Evolutionary conservation across 2,888 invertebrate genomes (phyloP).

Genomic region (Alentia gelatinosa): DNA sequence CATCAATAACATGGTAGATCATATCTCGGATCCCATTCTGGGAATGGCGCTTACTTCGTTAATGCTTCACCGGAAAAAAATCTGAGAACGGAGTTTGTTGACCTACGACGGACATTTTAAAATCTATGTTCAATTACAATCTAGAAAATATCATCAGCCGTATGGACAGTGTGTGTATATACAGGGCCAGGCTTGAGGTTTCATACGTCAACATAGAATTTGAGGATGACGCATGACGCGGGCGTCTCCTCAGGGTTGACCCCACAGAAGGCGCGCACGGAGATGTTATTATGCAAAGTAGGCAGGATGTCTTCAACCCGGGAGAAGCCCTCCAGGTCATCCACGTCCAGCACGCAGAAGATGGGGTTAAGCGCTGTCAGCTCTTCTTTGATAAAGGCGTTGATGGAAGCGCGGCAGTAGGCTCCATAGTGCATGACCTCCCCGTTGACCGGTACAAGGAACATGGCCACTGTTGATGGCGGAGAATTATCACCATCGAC

Average conservation of each 20-base stretch:
- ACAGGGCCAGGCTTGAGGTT: too few species aligned
- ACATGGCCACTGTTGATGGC: background rate
- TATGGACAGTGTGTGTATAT: too few species aligned
- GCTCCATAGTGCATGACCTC: background rate
- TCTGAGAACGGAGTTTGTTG: too few species aligned
- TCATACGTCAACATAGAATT: background rate
- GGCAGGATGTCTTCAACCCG: background rate
- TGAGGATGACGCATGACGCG: conserved; percentile 1
- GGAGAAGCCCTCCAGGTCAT: background rate
- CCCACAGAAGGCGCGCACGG: background rate
- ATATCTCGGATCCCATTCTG: too few species aligned
- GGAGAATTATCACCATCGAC: background rate
- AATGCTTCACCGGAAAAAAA: too few species aligned
- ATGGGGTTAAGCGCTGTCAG: background rate
- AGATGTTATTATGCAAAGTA: background rate
- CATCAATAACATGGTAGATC: too few species aligned
- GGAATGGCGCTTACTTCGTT: too few species aligned
- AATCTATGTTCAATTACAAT: too few species aligned
- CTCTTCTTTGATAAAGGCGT: background rate
- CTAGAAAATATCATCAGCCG: too few species aligned
- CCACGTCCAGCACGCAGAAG: conserved; percentile 19
- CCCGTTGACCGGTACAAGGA: background rate
- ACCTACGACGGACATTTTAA: too few species aligned
- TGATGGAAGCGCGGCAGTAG: background rate
- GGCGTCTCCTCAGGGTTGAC: background rate